These are phyloP conservation scores for Leptonema lineaticorne DNA, from an alignment of 1,140 invertebrate species.

Conservation along the genomic window DNA sequence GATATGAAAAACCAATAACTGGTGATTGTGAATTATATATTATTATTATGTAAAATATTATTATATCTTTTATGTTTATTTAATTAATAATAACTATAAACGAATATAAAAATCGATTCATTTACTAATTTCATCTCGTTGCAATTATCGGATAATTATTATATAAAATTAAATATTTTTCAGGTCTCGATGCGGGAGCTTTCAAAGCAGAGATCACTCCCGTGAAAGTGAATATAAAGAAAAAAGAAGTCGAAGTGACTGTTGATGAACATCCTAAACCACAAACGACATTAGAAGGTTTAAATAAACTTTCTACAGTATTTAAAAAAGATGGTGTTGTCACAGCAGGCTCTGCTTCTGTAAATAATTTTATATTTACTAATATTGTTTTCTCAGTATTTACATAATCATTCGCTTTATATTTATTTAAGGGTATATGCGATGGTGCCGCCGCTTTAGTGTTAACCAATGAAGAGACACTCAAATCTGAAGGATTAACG, in stretches of 20 bases:
- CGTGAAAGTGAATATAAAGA: constrained; percentile 81
- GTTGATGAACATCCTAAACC: constrained; percentile 94
- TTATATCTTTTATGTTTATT: no score
- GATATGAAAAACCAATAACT: no score
- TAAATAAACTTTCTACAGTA: constrained; percentile 82
- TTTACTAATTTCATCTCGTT: no score
- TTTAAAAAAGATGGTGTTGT: constrained; percentile 97
- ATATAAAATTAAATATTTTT: no score
- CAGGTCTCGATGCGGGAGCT: constrained; percentile 81
- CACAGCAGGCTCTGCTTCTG: constrained; percentile 93
- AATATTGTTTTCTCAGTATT: no score
- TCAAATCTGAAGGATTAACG: constrained; percentile 77
- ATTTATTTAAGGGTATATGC: constrained; percentile 79
- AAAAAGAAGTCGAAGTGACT: constrained; percentile 75
- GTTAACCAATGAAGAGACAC: constrained; percentile 86
- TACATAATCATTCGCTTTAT: no score
- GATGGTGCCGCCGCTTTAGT: constrained; percentile 93
- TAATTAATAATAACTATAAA: no score
- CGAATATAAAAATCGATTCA: no score
- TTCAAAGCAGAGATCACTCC: constrained; percentile 92
- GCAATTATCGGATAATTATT: no score
- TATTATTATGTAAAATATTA: no score
- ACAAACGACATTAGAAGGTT: constrained; percentile 79
- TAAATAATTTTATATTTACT: constrained; percentile 57
- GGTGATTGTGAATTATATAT: no score